Percentiles rank a stretch among this genome's conserved stretches.
Evolutionary conservation across 2,888 invertebrate genomes (phyloP).

Genomic region (Xestia c-nigrum): DNA sequence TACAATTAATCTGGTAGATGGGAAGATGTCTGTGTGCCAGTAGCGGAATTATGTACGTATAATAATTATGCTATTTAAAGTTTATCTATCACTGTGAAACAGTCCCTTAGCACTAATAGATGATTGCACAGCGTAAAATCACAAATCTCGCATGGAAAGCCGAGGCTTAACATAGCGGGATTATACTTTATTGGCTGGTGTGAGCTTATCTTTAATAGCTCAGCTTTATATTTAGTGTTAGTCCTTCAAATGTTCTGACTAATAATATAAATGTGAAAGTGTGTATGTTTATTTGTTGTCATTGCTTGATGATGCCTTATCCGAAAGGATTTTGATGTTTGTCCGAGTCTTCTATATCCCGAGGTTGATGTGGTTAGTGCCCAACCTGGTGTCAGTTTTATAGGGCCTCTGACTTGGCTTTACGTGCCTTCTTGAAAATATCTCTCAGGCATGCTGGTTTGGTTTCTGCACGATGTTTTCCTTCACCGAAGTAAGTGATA

Average conservation of each 20-base stretch:
- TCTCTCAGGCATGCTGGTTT: background rate
- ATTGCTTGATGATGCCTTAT: background rate
- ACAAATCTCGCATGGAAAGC: constrained; percentile 62
- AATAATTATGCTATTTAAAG: background rate
- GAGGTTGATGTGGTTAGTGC: background rate
- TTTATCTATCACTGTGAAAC: constrained; percentile 1
- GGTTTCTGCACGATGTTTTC: background rate
- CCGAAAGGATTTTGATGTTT: background rate
- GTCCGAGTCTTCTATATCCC: background rate
- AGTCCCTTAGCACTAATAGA: constrained; percentile 9
- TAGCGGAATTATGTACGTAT: background rate
- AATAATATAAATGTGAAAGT: background rate
- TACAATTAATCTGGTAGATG: too few relatives aligned
- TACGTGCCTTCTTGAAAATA: background rate
- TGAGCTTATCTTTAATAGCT: constrained; percentile 61
- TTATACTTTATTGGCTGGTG: constrained; percentile 63
- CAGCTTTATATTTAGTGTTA: constrained; percentile 30
- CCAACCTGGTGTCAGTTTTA: background rate
- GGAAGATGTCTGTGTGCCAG: too few relatives aligned
- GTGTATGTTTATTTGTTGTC: background rate
- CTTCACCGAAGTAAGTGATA: background rate
- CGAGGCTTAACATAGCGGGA: constrained; percentile 57
- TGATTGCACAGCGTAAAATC: constrained; percentile 57
- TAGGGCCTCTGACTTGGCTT: background rate
- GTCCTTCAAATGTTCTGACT: constrained; percentile 25